A percentile compares a stretch with the other conserved stretches of the same genome.
Conservation (phyloP, 2,888 invertebrate species). For the Melitaea athalia region DNA sequence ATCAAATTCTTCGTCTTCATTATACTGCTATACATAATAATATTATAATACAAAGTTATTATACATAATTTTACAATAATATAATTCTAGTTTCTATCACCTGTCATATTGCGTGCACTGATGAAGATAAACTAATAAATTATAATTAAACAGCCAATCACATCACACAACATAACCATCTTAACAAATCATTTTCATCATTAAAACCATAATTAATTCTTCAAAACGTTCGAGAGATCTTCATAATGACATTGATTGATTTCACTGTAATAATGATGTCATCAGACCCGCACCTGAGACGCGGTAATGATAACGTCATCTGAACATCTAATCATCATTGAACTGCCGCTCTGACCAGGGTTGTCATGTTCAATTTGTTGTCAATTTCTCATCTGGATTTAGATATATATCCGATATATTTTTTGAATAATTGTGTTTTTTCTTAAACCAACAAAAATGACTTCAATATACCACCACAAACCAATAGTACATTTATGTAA, state of each 20-base stretch:
- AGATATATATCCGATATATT: no score
- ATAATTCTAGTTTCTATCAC: no score
- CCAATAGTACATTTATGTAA: no score
- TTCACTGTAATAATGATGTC: slow-evolving; percentile 11
- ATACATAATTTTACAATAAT: no score
- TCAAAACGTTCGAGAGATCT: slow-evolving; percentile 4
- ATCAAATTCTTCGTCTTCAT: no score
- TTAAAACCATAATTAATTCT: slow-evolving; percentile 4
- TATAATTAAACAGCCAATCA: not conserved
- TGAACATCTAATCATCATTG: slow-evolving; percentile 13
- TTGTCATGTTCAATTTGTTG: no score
- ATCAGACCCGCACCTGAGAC: slow-evolving; percentile 10
- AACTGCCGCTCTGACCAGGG: not conserved
- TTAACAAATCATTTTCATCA: not conserved
- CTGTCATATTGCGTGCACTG: not conserved
- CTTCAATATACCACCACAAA: no score
- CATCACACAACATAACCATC: not conserved
- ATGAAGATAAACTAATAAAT: not conserved
- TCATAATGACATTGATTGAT: slow-evolving; percentile 4
- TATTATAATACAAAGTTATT: no score
- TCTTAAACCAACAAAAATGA: no score
- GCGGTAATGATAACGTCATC: slow-evolving; percentile 14
- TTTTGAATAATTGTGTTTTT: no score
- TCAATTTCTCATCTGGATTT: no score
- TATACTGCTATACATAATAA: no score